Evolutionary conservation across 2,113 vertebrate species (phyloP), one percentile per base, ranked within the genome.

Genomic region (Physeter macrocephalus): DNA sequence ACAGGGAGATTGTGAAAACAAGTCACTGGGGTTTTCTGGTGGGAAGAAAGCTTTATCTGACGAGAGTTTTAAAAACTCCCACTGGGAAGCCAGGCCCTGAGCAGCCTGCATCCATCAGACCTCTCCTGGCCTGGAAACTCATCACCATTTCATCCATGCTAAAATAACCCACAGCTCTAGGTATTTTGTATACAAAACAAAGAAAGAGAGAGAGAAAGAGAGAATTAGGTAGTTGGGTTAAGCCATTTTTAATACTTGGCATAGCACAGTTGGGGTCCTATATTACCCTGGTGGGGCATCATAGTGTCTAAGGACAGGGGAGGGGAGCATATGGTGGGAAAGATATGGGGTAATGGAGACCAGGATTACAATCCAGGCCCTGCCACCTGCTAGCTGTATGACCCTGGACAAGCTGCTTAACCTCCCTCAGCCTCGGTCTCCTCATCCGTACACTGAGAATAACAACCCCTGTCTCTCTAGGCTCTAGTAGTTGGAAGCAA

Each of bases 31-130:
- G 14, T 7, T 57, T 23, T 61, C 46, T 41, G 21, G 31, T 23
- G n/a, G 54, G 49, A 90, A n/a, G 31, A 69, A 84, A 59, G 46
- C 49, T 93, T 88, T 96, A 94, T 88, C 95, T 82, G 89, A 95
- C 91, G 34, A 66, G 72, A 81, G 46, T 67, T 93, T 86, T 1
- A 61, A 41, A 95, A 82, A 62, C 59, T 94, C 83, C 82, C 91
- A 93, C 0, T 0, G 64, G 62, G 59, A 67, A 59, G 67, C 66
- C 61, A 36, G 71, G 61, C 34, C 17, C 52, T 20, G 8, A 84
- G 75, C 62, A 3, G 11, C 29, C 52, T 27, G 64, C 8, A 62
- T 29, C 57, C 39, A 54, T 34, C 23, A 86, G 85, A 14, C 15
- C 43, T 59, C 31, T 67, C 49, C 41, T 39, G 66, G 27, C n/a